These are phyloP conservation scores for Pristionchus entomophagus DNA, from an alignment of 2,888 invertebrate genomes.

Conservation along the genomic window DNA sequence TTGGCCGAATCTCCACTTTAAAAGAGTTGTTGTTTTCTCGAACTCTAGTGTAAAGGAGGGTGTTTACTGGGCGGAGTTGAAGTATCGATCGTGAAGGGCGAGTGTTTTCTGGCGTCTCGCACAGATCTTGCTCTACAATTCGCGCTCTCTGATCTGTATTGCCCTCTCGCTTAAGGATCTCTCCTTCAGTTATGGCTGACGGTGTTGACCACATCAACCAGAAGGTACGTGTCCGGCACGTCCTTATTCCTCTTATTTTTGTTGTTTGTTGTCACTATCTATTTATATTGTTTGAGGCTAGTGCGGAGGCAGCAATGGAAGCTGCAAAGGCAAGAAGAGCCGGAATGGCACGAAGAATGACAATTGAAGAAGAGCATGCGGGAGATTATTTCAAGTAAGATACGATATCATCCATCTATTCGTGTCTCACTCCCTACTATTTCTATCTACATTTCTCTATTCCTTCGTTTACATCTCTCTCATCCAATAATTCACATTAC, in stretches of 20 bases:
- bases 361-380: constrained; percentile 69
- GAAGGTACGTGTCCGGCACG: constrained; percentile 2
- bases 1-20: too few relatives aligned
- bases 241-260: too few relatives aligned
- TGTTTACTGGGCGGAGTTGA: background rate
- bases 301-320: constrained; percentile 18
- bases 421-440: too few relatives aligned
- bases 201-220: background rate
- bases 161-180: too few relatives aligned
- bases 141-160: too few relatives aligned
- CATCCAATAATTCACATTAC: too few relatives aligned
- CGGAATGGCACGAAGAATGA: constrained; percentile 65
- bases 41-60: too few relatives aligned
- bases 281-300: background rate
- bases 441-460: too few relatives aligned
- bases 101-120: background rate
- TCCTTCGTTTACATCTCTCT: too few relatives aligned
- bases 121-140: background rate
- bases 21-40: too few relatives aligned
- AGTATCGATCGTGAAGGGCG: constrained; percentile 3
- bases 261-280: background rate
- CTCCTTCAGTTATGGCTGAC: background rate
- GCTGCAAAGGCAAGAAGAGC: constrained; percentile 51
- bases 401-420: background rate
- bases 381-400: constrained; percentile 69